Base-by-base conservation (phyloP, 2,113 vertebrate genomes). In the Zingel zingel region DNA sequence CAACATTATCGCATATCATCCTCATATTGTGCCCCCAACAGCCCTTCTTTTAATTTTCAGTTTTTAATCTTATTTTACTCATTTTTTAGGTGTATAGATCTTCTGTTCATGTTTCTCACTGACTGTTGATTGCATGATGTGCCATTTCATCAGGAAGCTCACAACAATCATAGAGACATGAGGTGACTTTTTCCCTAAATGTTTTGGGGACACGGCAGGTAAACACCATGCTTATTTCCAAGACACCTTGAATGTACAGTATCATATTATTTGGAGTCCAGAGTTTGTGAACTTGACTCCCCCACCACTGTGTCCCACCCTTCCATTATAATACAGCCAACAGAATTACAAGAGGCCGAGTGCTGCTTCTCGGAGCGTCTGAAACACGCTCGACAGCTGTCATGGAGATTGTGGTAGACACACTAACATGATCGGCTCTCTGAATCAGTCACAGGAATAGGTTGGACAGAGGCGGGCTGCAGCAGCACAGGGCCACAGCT, bases 401-500 rank as follows among this genome's bases (percentile, higher is more conserved):
- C 78, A 77, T 9, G 50, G 27, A 56, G 51, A 69, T 33, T 27
- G 57, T 1, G n/a, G 39, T 66, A 64, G 65, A 59, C 56, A 64
- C 14, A 66, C 74, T 33, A 77, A 81, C 53, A 64, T 54, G 69
- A 75, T 36, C 62, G 71, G 16, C 51, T 64, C 13, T 2, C 56
- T 62, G 71, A 68, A 88, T 78, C 77, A 45, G 36, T 61, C 61
- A 25, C 53, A 50, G 36, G 65, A 65, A 70, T 48, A 75, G 64
- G 8, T 19, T 43, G 57, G 57, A 79, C 64, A 30, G 27, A 63
- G 64, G n/a, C 0, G 48, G 36, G 53, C 66, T 36, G 58, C 68
- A 68, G 81, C 47, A 57, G 18, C 43, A 12, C 21, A 80, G 56
- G 67, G 71, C 78, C 63, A 54, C 82, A 86, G 82, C 91, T 86